Percentiles rank a stretch among this genome's conserved stretches.
Conservation (phyloP, 2,888 invertebrate species). For the Apodemia duryi region DNA sequence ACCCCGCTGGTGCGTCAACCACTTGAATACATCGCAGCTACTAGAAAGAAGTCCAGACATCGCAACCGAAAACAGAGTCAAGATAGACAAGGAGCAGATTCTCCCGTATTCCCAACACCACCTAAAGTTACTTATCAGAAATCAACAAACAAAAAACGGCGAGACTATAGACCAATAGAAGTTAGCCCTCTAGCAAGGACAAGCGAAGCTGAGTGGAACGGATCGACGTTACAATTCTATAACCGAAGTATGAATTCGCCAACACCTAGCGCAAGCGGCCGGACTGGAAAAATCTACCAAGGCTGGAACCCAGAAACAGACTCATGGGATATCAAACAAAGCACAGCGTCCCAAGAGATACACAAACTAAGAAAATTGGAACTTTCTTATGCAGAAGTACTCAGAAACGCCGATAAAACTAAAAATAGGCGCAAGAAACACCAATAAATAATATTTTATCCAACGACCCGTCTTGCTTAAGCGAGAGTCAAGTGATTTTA, state of each 20-base stretch:
- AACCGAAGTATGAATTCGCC: conserved; percentile 81
- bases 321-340: conserved; percentile 76
- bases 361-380: conserved; percentile 89
- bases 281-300: conserved; percentile 70
- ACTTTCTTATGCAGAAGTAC: conserved; percentile 90
- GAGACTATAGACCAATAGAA: conserved; percentile 79
- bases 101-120: conserved; percentile 83
- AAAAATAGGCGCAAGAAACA: conserved; percentile 74
- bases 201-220: conserved; percentile 82
- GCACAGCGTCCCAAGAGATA: conserved; percentile 90
- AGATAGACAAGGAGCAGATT: conserved; percentile 82
- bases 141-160: conserved; percentile 76
- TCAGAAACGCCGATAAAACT: conserved; percentile 83
- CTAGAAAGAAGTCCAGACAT: conserved; percentile 84
- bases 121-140: conserved; percentile 82
- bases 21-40: conserved; percentile 85
- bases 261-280: conserved; percentile 76
- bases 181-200: conserved; percentile 68
- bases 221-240: conserved; percentile 84
- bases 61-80: conserved; percentile 83
- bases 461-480: conserved; percentile 64
- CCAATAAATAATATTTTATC: conserved; percentile 58
- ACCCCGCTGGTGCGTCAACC: conserved; percentile 86
- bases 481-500: conserved; percentile 67
- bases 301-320: conserved; percentile 72